Evolutionary conservation across 1,140 invertebrate genomes (phyloP), one percentile per base, ranked within the genome.

Genomic region (Acromyrmex heyeri): DNA sequence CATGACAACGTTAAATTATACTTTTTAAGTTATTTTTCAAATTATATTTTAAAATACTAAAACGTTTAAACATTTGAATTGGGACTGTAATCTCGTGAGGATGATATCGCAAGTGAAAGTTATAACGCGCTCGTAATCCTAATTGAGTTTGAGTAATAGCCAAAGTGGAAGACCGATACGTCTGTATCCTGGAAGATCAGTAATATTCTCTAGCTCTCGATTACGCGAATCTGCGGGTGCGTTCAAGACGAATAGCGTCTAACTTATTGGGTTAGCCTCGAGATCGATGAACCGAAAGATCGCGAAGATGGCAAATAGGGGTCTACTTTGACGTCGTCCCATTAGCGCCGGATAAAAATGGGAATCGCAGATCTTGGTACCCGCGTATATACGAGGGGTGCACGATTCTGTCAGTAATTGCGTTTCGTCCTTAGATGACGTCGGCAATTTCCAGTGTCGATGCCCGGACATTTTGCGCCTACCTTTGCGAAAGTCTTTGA

Each of bases 251-350:
- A 72, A 38, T 70, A 69, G 73, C 44, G 59, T 72, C 48, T 73
- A 78, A 69, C 88, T 91, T 88, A 82, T 90, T 75, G 18, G 77
- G 24, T 88, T 86, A 77, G 86, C 18, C 76, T 78, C 24, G 65
- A 14, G 65, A 88, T 86, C 89, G 86, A 90, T 88, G 86, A 90
- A 86, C 61, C 65, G 77, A 86, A 90, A 91, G 53, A 62, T 90
- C 88, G 50, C 38, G 44, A 86, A 79, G 83, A 85, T 69, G 81
- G 87, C 65, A 91, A 90, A 90, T 90, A 91, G 55, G 89, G 90
- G 90, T 75, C 67, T 48, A 81, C 89, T 90, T 90, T 90, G 89
- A 89, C 88, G 21, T 87, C 89, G 79, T 59, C 79, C 79, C 79
- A 83, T 83, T 87, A 57, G 59, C 79, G 61, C 79, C 48, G 61